Conservation (phyloP, 2,888 invertebrate genomes). For the Cephus spinipes region DNA sequence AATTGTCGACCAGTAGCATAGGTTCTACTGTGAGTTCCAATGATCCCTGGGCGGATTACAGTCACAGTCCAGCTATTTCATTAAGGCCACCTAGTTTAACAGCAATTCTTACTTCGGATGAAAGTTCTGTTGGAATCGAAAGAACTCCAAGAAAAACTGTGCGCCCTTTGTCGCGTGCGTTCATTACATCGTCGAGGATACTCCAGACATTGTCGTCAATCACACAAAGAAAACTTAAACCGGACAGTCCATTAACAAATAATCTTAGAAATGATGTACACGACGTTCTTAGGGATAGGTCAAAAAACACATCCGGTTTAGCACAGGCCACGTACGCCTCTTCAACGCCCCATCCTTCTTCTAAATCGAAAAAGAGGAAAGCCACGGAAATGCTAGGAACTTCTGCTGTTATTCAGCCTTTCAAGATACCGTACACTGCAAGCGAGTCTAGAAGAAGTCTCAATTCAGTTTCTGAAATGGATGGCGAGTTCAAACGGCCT, state of each 20-base stretch:
- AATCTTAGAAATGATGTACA: not conserved
- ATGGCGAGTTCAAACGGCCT: slow-evolving; percentile 24
- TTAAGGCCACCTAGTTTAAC: slow-evolving; percentile 50
- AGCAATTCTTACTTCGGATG: slow-evolving; percentile 48
- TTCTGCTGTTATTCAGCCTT: slow-evolving; percentile 41
- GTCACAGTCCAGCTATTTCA: slow-evolving; percentile 46
- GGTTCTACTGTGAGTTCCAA: slow-evolving; percentile 49
- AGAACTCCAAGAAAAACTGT: slow-evolving; percentile 35
- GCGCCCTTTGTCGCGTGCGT: slow-evolving; percentile 50
- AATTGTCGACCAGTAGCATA: slow-evolving; percentile 41
- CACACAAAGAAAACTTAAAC: slow-evolving; percentile 48
- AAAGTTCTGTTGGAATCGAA: slow-evolving; percentile 36
- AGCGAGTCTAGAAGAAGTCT: slow-evolving; percentile 29
- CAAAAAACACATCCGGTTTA: not conserved
- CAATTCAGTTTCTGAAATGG: slow-evolving; percentile 36
- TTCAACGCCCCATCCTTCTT: slow-evolving; percentile 18
- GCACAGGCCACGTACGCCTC: slow-evolving; percentile 10
- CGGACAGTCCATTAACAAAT: slow-evolving; percentile 10
- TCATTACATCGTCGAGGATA: slow-evolving; percentile 59
- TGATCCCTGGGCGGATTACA: slow-evolving; percentile 56
- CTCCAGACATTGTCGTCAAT: slow-evolving; percentile 59
- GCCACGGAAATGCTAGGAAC: slow-evolving; percentile 46
- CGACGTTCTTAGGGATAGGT: not conserved
- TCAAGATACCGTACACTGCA: slow-evolving; percentile 51
- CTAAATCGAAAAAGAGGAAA: slow-evolving; percentile 55